These are phyloP conservation scores for rat (Rattus norvegicus) DNA, from an alignment of 2,113 vertebrate genomes.

Conservation along the genomic window DNA sequence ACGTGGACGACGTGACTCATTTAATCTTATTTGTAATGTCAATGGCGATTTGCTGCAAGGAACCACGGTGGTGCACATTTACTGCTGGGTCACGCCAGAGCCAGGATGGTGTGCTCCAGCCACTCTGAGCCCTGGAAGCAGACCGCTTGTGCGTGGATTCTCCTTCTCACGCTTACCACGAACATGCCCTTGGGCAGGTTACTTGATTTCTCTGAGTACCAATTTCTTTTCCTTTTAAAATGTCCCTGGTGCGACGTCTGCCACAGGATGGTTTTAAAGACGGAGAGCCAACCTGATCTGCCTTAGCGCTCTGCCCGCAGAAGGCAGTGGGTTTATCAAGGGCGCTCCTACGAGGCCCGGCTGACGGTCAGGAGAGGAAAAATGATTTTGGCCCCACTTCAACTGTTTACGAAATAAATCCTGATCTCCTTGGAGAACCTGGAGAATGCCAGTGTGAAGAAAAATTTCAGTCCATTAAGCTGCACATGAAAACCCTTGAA, in stretches of 20 bases:
- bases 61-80: not conserved
- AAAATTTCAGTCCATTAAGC: not conserved
- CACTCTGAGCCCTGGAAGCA: not conserved
- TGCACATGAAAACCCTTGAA: not conserved
- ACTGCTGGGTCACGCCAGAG: not conserved
- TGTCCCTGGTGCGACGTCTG: slow-evolving; percentile 20
- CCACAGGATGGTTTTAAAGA: slow-evolving; percentile 7
- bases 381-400: not conserved
- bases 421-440: slow-evolving; percentile 4
- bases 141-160: not conserved
- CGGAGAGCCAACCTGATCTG: slow-evolving; percentile 23
- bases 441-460: not conserved
- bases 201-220: slow-evolving; percentile 3
- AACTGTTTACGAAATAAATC: slow-evolving; percentile 10
- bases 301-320: not conserved
- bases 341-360: not conserved
- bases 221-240: slow-evolving; percentile 26
- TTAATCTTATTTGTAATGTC: not conserved
- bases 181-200: not conserved
- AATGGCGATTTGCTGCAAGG: not conserved
- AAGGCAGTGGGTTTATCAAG: not conserved
- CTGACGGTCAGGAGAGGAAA: not conserved
- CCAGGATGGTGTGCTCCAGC: not conserved
- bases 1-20: not conserved
- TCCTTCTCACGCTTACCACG: not conserved